These are phyloP conservation scores for Gymnopithys bicolor DNA, from an alignment of 2,797 vertebrate genomes.

Conservation along the genomic window DNA sequence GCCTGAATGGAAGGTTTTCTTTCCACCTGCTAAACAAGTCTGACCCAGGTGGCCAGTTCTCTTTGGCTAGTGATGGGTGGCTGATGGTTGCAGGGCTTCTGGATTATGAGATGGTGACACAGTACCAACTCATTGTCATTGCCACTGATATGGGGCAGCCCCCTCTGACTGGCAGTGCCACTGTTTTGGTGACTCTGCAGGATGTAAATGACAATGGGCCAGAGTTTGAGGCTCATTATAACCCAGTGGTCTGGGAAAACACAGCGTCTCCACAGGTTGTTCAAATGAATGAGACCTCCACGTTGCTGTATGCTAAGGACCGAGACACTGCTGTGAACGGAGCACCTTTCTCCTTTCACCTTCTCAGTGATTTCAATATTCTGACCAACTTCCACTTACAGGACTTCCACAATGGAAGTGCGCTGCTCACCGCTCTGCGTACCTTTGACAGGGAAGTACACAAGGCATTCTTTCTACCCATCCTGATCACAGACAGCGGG, in stretches of 20 bases:
- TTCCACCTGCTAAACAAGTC: conserved; percentile 84
- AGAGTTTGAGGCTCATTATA: conserved; percentile 85
- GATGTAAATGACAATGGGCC: conserved; percentile 91
- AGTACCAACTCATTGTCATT: conserved; percentile 84
- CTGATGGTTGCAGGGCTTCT: conserved; percentile 81
- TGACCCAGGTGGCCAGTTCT: conserved; percentile 83
- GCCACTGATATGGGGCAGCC: conserved; percentile 85
- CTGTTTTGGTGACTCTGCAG: conserved; percentile 82
- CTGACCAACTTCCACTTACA: conserved; percentile 83
- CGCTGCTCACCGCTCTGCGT: conserved; percentile 79
- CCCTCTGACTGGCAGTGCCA: conserved; percentile 83
- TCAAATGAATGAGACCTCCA: conserved; percentile 85
- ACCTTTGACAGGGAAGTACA: conserved; percentile 88
- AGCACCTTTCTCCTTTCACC: conserved; percentile 84
- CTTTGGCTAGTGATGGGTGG: conserved; percentile 85
- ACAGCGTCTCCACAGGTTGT: conserved; percentile 80
- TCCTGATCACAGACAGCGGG: conserved; percentile 89
- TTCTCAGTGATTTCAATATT: conserved; percentile 76
- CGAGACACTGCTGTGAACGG: conserved; percentile 82
- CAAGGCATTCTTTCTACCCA: conserved; percentile 83
- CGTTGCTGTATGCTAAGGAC: conserved; percentile 83
- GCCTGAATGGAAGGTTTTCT: conserved; percentile 85
- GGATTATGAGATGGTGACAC: conserved; percentile 83
- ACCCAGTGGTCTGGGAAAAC: conserved; percentile 90
- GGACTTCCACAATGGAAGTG: conserved; percentile 86